Conservation (phyloP, 2,797 vertebrate species). For the Mormyrus hasselquistii region DNA sequence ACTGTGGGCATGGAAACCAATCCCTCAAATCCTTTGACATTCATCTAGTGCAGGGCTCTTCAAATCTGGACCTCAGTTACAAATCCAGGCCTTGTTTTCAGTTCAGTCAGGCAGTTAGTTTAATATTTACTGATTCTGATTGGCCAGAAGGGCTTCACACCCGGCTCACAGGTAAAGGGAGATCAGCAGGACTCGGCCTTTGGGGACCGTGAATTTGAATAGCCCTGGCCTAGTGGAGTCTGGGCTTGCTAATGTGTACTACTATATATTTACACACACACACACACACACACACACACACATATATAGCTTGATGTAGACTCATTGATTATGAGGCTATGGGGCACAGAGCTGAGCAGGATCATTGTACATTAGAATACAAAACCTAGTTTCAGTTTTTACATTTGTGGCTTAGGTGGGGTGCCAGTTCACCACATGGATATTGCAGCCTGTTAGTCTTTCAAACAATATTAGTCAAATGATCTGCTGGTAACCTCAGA, state of each 20-base stretch:
- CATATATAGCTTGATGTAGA: neutral
- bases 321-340: neutral
- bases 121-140: neutral
- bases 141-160: neutral
- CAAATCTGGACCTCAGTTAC: neutral
- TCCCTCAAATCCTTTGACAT: neutral
- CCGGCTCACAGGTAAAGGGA: neutral
- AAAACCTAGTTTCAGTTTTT: neutral
- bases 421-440: neutral
- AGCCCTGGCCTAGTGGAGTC: neutral
- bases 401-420: neutral
- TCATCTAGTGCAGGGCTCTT: neutral
- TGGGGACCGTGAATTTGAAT: neutral
- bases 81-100: neutral
- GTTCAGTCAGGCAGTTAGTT: neutral
- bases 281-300: too few relatives aligned
- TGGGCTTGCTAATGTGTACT: neutral
- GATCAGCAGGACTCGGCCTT: neutral
- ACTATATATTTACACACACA: too few relatives aligned
- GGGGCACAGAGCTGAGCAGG: neutral
- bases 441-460: neutral
- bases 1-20: neutral
- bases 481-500: neutral
- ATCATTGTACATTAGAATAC: neutral
- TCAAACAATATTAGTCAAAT: neutral